Conservation (phyloP, 92 coral and sea anemone species). For the Umimayanthus chanpuru region DNA sequence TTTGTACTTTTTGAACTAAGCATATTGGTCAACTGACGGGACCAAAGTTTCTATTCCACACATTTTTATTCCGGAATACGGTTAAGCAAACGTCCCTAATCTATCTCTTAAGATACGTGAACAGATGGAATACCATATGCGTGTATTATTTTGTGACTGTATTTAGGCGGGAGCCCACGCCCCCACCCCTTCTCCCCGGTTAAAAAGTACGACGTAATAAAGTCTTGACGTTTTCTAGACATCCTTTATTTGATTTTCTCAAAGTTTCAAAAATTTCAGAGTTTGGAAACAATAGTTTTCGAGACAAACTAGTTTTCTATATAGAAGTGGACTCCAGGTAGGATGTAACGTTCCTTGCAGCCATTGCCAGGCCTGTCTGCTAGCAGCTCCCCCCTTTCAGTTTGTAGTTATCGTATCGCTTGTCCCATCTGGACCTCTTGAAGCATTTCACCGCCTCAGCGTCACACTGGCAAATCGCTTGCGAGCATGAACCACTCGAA, state of each 20-base stretch:
- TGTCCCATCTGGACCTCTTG: slow-evolving; percentile 25
- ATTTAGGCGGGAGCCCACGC: too few relatives aligned
- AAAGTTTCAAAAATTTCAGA: too few relatives aligned
- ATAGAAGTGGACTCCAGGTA: too few relatives aligned
- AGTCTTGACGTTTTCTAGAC: not conserved
- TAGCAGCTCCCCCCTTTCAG: slow-evolving; percentile 1
- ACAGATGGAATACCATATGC: too few relatives aligned
- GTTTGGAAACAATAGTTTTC: not conserved
- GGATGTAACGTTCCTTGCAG: not conserved
- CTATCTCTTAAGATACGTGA: too few relatives aligned
- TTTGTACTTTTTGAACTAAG: too few relatives aligned
- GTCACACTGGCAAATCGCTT: slow-evolving; percentile 31
- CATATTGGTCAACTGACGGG: too few relatives aligned
- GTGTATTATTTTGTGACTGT: too few relatives aligned
- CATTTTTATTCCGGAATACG: too few relatives aligned
- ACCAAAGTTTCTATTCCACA: too few relatives aligned
- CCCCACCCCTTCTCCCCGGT: too few relatives aligned
- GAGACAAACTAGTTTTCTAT: not conserved
- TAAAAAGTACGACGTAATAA: not conserved
- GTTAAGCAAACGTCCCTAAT: too few relatives aligned
- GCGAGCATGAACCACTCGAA: slow-evolving; percentile 17
- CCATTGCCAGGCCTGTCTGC: not conserved
- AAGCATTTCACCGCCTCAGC: slow-evolving; percentile 26
- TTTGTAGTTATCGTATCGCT: slow-evolving; percentile 5
- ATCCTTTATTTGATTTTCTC: not conserved